Evolutionary conservation across 2,888 invertebrate genomes (phyloP), one percentile per base, ranked within the genome.

Genomic region (Trissoscelio sp.): DNA sequence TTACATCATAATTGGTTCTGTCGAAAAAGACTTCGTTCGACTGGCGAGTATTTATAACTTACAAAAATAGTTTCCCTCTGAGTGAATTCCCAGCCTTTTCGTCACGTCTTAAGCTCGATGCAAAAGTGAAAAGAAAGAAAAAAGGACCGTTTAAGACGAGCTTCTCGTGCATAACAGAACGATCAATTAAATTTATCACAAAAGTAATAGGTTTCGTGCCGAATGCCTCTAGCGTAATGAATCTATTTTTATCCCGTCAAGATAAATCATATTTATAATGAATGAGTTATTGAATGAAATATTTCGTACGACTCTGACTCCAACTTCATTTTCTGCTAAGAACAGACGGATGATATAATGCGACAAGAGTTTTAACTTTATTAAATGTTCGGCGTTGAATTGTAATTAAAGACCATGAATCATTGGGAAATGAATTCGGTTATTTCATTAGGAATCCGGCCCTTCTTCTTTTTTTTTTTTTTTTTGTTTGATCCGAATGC

Each of bases 1-100:
- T 77, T 73, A 73, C 60, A 55, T 55, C 72, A 73, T 81, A 82
- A 82, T 82, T 82, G 66, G 78, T 78, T 79, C 53, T 39, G 44
- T 75, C 62, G 48, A 73, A 78, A 73, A 77, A 72, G 62, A 67
- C 51, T 60, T 51, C 16, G 37, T 58, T 72, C 69, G 39, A 46
- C 60, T 44, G 12, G 24, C 57, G 48, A 73, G 55, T 73, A 81
- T 78, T 81, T 73, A 78, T 78, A 66, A 67, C 53, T 60, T 24
- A 14, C 55, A 46, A 67, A 67, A 72, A 58, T 46, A 75, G 46
- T 55, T 69, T 60, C 11, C 37, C 28, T 62, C 28, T 51, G n/a
- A 44, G n/a, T 14, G 60, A 48, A 48, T 57, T 22, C 0, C 37
- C 22, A 3, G 1, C 22, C 42, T 57, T 70, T 72, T 48, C 44